phyloP scores from a whole-genome alignment of 2,113 vertebrate genomes.

The Theristicus caerulescens region DNA sequence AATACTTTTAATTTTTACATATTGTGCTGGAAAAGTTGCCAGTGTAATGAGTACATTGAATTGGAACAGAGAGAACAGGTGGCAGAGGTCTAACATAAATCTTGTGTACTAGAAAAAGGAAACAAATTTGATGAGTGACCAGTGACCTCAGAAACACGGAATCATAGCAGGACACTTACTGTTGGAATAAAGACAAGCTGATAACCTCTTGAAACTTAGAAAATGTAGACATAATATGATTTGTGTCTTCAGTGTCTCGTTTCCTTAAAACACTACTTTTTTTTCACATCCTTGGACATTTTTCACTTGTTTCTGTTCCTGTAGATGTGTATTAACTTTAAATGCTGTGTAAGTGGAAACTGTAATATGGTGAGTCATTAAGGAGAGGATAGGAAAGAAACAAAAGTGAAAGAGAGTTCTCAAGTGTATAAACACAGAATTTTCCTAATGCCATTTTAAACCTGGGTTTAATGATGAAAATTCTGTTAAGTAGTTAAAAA shows the following conservation, averaged over 20 bases:
- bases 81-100: not conserved
- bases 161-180: not conserved
- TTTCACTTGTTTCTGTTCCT: not conserved
- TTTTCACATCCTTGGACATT: not conserved
- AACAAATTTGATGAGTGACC: not conserved
- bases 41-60: not conserved
- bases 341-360: not conserved
- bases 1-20: not conserved
- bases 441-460: not conserved
- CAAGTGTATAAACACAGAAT: not conserved
- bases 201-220: not conserved
- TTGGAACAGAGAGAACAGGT: fast-evolving
- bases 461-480: not conserved
- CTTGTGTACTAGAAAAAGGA: not conserved
- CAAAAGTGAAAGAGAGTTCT: not conserved
- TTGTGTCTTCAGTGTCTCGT: not conserved
- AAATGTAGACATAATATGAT: not conserved
- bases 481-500: not conserved
- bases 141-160: not conserved
- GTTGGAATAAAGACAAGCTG: not conserved
- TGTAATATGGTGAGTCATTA: not conserved
- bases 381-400: not conserved
- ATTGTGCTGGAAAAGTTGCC: not conserved
- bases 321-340: not conserved
- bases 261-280: not conserved